Evolutionary conservation across 2,113 vertebrate species (phyloP).

Genomic region (Pipra filicauda): DNA sequence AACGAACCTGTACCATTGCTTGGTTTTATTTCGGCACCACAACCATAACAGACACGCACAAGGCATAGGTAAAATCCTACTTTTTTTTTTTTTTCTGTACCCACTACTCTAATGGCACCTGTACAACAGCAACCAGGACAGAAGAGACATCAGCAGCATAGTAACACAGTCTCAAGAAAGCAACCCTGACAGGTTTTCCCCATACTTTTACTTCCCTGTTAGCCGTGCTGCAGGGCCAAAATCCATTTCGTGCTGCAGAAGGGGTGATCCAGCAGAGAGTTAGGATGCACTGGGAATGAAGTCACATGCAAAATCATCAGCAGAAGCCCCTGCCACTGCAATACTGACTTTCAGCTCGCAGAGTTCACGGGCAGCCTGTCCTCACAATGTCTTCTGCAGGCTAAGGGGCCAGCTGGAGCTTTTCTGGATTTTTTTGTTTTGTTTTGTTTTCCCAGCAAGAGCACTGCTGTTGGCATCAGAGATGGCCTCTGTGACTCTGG

Average conservation of each 20-base stretch:
- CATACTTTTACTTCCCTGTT: background rate
- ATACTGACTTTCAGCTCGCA: constrained; percentile 39
- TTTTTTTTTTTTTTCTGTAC: background rate
- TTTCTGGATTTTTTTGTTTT: background rate
- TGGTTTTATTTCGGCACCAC: constrained; percentile 19
- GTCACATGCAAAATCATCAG: constrained; percentile 50
- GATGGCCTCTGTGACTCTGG: constrained; percentile 60
- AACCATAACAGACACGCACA: constrained; percentile 10
- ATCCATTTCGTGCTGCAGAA: background rate
- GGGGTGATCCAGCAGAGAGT: constrained; percentile 35
- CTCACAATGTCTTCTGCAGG: constrained; percentile 50
- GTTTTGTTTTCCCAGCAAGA: constrained; percentile 30
- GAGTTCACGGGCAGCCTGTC: constrained; percentile 40
- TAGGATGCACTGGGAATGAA: constrained; percentile 37
- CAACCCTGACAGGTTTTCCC: background rate
- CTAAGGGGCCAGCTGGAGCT: constrained; percentile 29
- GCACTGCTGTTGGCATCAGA: constrained; percentile 50
- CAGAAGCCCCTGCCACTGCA: constrained; percentile 1
- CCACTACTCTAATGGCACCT: constrained; percentile 6
- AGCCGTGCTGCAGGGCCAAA: rapidly evolving
- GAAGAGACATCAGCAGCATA: background rate
- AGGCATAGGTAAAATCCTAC: background rate
- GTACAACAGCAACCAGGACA: constrained; percentile 5
- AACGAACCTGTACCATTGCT: background rate
- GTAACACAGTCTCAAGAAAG: background rate